phyloP scores from a whole-genome alignment of 2,888 invertebrate genomes.

The Vesta saturnalis region DNA sequence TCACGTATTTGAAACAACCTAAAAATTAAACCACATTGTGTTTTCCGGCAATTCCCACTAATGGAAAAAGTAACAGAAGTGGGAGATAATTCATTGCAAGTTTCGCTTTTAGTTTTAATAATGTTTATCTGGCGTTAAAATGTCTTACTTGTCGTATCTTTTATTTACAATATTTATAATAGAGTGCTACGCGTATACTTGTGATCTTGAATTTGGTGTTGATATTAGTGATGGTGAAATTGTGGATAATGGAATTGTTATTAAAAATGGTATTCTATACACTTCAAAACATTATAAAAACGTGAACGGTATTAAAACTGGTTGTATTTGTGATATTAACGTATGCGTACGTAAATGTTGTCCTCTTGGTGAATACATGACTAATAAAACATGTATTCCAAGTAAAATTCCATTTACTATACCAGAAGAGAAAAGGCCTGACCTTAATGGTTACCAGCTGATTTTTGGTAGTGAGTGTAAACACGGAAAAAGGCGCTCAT shows the following conservation, averaged over 20 bases:
- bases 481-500: neutral
- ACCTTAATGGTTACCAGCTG: slow-evolving; percentile 4
- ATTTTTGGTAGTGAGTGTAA: slow-evolving; percentile 17
- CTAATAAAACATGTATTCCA: slow-evolving; percentile 17
- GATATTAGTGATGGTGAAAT: slow-evolving; percentile 22
- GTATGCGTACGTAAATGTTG: slow-evolving; percentile 30
- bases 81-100: neutral
- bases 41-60: neutral
- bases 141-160: neutral
- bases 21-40: neutral
- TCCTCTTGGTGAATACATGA: slow-evolving; percentile 27
- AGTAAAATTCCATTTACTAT: slow-evolving; percentile 13
- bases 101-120: neutral
- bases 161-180: neutral
- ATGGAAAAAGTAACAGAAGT: neutral
- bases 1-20: neutral
- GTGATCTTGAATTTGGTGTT: slow-evolving; percentile 8
- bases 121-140: slow-evolving; percentile 2
- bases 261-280: slow-evolving; percentile 18
- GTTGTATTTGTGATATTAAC: slow-evolving; percentile 24
- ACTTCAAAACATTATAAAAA: neutral
- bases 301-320: slow-evolving; percentile 9
- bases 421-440: neutral
- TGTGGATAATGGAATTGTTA: slow-evolving; percentile 12
- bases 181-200: neutral